Evolutionary conservation across 2,797 vertebrate genomes (phyloP).

Genomic region (Neostethus bicornis): DNA sequence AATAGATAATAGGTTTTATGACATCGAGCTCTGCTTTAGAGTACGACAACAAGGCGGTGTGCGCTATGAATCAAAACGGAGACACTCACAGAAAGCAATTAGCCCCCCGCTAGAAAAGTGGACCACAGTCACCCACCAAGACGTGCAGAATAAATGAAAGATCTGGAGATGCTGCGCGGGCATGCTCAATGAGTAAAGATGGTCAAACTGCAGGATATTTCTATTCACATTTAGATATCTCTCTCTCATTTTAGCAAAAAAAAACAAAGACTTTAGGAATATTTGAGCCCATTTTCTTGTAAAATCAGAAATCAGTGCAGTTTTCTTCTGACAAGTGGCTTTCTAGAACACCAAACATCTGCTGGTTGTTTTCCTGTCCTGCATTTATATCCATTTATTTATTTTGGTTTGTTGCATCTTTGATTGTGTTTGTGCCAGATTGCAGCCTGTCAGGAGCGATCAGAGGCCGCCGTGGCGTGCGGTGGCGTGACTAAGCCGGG

Average conservation of each 20-base stretch:
- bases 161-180: conserved; percentile 17
- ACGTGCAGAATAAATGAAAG: conserved; percentile 24
- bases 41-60: conserved; percentile 35
- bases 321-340: conserved; percentile 1
- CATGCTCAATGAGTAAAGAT: conserved; percentile 1
- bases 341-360: conserved; percentile 13
- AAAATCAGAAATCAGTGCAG: too few species aligned
- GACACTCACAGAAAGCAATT: conserved; percentile 57
- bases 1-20: conserved; percentile 63
- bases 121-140: conserved; percentile 41
- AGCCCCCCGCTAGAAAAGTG: conserved; percentile 54
- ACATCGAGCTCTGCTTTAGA: conserved; percentile 53
- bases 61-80: conserved; percentile 46
- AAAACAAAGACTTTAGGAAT: not conserved
- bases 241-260: too few species aligned
- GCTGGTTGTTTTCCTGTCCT: conserved; percentile 6
- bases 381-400: not conserved
- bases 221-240: not conserved
- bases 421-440: conserved; percentile 52
- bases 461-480: conserved; percentile 39
- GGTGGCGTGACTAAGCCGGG: conserved; percentile 62
- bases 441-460: conserved; percentile 62
- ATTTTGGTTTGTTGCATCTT: conserved; percentile 17
- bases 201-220: too few species aligned
- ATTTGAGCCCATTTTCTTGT: not conserved